Evolutionary conservation across 1,140 invertebrate species (phyloP).

Genomic region (Cheumatopsyche charites): DNA sequence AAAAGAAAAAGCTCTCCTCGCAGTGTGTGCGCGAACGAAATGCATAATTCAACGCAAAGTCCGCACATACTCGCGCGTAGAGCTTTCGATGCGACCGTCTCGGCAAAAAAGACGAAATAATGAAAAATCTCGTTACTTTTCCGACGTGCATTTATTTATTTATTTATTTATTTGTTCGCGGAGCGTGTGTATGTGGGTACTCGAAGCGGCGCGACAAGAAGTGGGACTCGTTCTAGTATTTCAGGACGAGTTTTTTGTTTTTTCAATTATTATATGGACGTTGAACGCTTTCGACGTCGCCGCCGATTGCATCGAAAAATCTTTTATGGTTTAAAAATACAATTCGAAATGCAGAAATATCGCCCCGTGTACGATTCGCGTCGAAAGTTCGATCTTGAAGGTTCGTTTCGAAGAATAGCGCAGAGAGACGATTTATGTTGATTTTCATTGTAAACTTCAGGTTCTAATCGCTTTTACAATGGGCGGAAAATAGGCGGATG

Average conservation of each 20-base stretch:
- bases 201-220: neutral
- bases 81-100: neutral
- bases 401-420: too few relatives aligned
- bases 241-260: conserved; percentile 25
- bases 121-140: conserved; percentile 20
- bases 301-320: neutral
- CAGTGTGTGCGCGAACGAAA: neutral
- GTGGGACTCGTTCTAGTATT: conserved; percentile 6
- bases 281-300: neutral
- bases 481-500: too few relatives aligned
- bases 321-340: too few relatives aligned
- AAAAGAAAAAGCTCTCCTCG: neutral
- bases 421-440: too few relatives aligned
- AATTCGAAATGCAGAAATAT: too few relatives aligned
- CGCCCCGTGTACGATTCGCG: too few relatives aligned
- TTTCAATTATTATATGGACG: conserved; percentile 6
- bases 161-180: neutral
- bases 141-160: conserved; percentile 29
- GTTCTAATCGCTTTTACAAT: too few relatives aligned
- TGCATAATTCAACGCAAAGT: conserved; percentile 19
- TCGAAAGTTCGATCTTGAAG: too few relatives aligned
- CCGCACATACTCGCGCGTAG: neutral
- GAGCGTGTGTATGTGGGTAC: too few relatives aligned
- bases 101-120: conserved; percentile 13
- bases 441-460: too few relatives aligned